Percentiles rank a stretch among this genome's conserved stretches.
phyloP scores from a whole-genome alignment of 2,113 vertebrate genomes.

The Malurus alboscapulatus region DNA sequence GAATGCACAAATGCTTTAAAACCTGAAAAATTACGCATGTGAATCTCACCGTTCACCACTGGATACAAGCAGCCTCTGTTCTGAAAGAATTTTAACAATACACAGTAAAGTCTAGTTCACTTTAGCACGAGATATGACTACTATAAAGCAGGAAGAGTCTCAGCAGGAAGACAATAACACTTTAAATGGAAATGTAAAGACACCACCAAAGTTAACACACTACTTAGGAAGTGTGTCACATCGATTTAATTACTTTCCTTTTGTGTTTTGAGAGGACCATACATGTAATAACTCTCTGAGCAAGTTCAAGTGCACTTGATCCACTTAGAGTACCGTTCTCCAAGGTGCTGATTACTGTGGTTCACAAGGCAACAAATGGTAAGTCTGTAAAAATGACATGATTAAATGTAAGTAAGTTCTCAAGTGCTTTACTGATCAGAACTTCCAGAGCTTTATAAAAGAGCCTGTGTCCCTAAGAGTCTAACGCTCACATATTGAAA shows the following conservation, averaged over 20 bases:
- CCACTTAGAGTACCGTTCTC: neutral
- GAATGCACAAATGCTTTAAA: neutral
- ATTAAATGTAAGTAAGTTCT: conserved; percentile 3
- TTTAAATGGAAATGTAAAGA: conserved; percentile 25
- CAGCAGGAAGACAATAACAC: conserved; percentile 24
- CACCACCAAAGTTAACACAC: neutral
- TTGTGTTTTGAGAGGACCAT: neutral
- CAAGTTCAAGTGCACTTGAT: conserved; percentile 18
- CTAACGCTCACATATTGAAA: neutral
- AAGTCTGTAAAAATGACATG: conserved; percentile 8
- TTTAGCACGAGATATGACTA: conserved; percentile 5
- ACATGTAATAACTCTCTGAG: neutral
- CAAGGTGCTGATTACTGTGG: neutral
- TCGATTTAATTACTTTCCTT: neutral
- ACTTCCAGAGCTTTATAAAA: neutral
- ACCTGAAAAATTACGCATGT: neutral
- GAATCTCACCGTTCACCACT: neutral
- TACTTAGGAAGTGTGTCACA: neutral
- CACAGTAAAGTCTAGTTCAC: neutral
- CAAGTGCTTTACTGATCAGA: conserved; percentile 1
- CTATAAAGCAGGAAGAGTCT: conserved; percentile 3
- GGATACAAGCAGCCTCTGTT: neutral
- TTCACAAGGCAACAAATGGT: neutral
- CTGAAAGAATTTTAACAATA: neutral
- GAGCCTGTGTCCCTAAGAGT: neutral